Percentiles rank a stretch among this genome's conserved stretches.
Conservation (phyloP, 2,113 vertebrate genomes). For the Cochlearius cochlearius region DNA sequence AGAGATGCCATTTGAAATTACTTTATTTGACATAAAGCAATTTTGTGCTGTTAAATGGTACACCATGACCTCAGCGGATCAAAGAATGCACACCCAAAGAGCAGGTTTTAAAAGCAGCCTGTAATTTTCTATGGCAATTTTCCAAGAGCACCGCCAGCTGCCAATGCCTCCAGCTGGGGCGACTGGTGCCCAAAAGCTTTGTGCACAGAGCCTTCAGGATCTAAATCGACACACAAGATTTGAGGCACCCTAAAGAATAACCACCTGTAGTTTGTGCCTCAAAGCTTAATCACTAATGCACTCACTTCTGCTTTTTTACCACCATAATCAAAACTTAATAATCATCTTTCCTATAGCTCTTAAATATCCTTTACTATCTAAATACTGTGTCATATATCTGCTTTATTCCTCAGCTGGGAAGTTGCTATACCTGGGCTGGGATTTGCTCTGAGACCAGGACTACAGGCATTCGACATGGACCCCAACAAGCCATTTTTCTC, state of each 20-base stretch:
- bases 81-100: not conserved
- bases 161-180: not conserved
- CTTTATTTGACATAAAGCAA: not conserved
- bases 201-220: not conserved
- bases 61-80: not conserved
- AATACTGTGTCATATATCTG: not conserved
- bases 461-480: not conserved
- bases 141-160: not conserved
- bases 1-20: not conserved
- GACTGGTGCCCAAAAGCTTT: not conserved
- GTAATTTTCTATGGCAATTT: not conserved
- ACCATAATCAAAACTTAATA: not conserved
- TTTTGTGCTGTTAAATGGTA: not conserved
- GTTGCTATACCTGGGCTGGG: not conserved
- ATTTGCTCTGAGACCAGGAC: not conserved
- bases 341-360: not conserved
- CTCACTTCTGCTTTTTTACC: not conserved
- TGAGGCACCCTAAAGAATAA: not conserved
- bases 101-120: not conserved
- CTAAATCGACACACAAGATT: not conserved
- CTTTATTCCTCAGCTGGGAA: not conserved
- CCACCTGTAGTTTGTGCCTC: not conserved
- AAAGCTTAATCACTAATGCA: not conserved
- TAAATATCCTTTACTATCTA: not conserved
- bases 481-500: not conserved